Base-by-base conservation (phyloP, 2,797 vertebrate genomes). In the Enteromius unitaeniatus region DNA sequence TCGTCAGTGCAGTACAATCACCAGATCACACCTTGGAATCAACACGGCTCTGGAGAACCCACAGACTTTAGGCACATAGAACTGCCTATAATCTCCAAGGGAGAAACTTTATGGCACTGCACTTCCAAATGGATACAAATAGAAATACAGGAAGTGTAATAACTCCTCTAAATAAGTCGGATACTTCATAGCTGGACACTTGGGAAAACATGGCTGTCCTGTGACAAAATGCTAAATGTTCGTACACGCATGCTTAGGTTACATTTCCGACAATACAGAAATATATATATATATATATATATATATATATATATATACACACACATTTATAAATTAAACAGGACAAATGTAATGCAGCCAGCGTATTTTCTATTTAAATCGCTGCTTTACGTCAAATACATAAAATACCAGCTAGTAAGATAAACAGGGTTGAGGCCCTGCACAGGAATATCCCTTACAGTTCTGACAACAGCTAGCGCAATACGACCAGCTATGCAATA, bases 141-240 rank as follows among this genome's bases (percentile, higher is more conserved):
- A 74, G 60, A 89, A 87, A 85, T 62, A 21, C 73, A 84, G 51
- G 73, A 88, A 87, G 55, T 53, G 53, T 55, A 67, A 79, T 19
- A 78, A 81, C 85, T 64, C 47, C 53, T 76, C 69, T 21, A 83
- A 84, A 82, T 64, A 68, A 81, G 67, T 84, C 68, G 28, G 70
- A 84, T 49, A 74, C 78, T 47, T 77, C 64, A 34, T 51, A 85
- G 89, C 85, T 62, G 23, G 65, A 78, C 78, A 81, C 79, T 69
- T 82, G 19, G 51, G 42, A 45, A 45, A 45, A 45, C 42, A 45
- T 45, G 42, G 34, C n/a, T 19, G 60, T 34, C 78, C 77, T 68
- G 80, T 83, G 86, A 85, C 75, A 88, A 86, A 85, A 84, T 51
- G 69, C 19, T 85, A 83, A 62, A 75, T 73, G 64, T 28, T 79